These are phyloP conservation scores for Drosophila birchii DNA, from an alignment of 2,888 invertebrate species.

Conservation along the genomic window DNA sequence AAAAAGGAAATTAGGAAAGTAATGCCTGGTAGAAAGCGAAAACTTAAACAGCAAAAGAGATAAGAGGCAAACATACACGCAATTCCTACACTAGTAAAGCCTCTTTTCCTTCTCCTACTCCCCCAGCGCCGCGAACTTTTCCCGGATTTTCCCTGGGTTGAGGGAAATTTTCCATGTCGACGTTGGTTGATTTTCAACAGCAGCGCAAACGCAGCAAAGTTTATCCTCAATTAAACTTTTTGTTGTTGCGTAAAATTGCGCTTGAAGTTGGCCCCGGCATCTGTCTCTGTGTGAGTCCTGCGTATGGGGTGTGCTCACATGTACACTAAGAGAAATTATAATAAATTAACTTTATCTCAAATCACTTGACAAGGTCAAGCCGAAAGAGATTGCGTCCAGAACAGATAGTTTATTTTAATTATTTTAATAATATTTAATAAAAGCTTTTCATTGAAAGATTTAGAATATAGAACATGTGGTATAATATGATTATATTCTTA, in stretches of 20 bases:
- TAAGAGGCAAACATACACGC: slow-evolving; percentile 59
- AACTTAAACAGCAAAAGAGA: slow-evolving; percentile 66
- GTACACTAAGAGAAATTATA: slow-evolving; percentile 6
- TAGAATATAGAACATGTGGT: background rate
- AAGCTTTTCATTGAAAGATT: background rate
- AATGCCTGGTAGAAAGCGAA: slow-evolving; percentile 66
- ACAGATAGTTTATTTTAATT: background rate
- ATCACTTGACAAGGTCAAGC: background rate
- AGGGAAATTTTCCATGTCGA: slow-evolving; percentile 55
- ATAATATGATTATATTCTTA: no score
- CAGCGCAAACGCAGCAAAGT: slow-evolving; percentile 75
- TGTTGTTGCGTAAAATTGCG: slow-evolving; percentile 76
- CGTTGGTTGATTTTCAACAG: slow-evolving; percentile 69
- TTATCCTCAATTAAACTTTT: slow-evolving; percentile 78
- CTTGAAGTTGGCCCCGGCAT: slow-evolving; percentile 53
- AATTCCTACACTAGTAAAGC: slow-evolving; percentile 38
- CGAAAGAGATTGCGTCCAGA: background rate
- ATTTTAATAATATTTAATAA: no score
- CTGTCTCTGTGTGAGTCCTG: slow-evolving; percentile 24
- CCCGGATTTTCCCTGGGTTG: slow-evolving; percentile 25
- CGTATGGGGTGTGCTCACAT: slow-evolving; percentile 11
- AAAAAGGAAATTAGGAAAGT: slow-evolving; percentile 42
- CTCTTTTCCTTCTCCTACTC: background rate
- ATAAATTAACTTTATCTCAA: background rate
- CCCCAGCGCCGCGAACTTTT: slow-evolving; percentile 9